Evolutionary conservation across 2,113 vertebrate genomes (phyloP).

Genomic region (Pomatorhinus ruficollis): DNA sequence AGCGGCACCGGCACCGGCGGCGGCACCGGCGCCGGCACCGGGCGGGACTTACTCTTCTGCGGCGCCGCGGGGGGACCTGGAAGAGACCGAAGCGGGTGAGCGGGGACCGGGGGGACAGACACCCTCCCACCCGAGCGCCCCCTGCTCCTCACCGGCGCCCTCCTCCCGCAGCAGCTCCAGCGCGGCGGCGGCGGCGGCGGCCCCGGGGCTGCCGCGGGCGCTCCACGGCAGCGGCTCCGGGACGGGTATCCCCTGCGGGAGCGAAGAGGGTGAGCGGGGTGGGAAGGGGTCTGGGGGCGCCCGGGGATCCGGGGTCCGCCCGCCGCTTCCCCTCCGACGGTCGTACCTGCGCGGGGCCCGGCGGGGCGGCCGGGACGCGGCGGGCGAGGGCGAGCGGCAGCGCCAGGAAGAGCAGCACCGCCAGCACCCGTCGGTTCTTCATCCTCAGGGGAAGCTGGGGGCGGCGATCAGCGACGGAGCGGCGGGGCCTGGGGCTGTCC

Average conservation of each 20-base stretch:
- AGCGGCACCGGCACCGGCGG: not conserved
- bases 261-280: not conserved
- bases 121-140: not conserved
- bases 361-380: not conserved
- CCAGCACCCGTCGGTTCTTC: not conserved
- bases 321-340: not conserved
- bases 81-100: not conserved
- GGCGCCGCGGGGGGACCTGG: slow-evolving; percentile 60
- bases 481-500: not conserved
- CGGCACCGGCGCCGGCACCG: not conserved
- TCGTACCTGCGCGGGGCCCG: not conserved
- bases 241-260: not conserved
- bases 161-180: slow-evolving; percentile 7
- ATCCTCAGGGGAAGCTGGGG: not conserved
- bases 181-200: not conserved
- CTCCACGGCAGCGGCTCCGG: not conserved
- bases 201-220: not conserved
- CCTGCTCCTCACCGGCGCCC: not conserved
- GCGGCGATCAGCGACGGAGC: not conserved
- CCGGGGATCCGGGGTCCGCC: not conserved
- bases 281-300: not conserved
- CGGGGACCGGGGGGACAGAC: too few species aligned
- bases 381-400: not conserved
- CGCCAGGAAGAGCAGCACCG: not conserved
- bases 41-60: slow-evolving; percentile 75